Conservation (phyloP, 2,113 vertebrate genomes). For the Elaphurus davidianus region DNA sequence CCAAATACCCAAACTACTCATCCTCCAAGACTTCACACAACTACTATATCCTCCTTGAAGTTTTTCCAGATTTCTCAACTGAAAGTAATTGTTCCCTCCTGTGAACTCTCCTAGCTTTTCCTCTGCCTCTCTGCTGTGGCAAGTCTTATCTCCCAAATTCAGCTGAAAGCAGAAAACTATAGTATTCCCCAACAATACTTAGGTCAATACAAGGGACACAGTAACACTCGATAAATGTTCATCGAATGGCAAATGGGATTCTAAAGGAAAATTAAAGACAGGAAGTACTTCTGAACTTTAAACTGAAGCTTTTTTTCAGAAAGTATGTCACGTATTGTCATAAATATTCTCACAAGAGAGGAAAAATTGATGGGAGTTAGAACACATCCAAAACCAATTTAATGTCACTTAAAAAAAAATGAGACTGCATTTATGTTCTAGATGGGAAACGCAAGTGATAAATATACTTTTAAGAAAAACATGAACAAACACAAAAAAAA, state of each 20-base stretch:
- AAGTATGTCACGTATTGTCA: background rate
- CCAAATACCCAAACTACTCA: background rate
- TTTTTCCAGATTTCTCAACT: background rate
- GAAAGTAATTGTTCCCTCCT: background rate
- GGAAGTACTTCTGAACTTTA: background rate
- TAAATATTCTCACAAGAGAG: background rate
- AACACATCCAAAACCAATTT: background rate
- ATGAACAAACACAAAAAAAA: background rate
- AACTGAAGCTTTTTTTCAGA: background rate
- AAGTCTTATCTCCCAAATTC: constrained; percentile 33
- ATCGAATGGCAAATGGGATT: background rate
- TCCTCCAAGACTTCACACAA: background rate
- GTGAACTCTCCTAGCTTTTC: background rate
- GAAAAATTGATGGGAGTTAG: background rate
- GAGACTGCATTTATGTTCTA: background rate
- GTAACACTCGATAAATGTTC: background rate
- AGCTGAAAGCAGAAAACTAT: background rate
- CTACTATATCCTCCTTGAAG: background rate
- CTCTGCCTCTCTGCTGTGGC: background rate
- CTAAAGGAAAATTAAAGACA: background rate
- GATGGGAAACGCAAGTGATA: background rate
- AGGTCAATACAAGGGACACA: background rate
- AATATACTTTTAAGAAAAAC: background rate
- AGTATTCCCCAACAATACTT: background rate
- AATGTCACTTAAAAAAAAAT: background rate